Evolutionary conservation across 2,797 vertebrate genomes (phyloP).

Genomic region (Poecilia picta): DNA sequence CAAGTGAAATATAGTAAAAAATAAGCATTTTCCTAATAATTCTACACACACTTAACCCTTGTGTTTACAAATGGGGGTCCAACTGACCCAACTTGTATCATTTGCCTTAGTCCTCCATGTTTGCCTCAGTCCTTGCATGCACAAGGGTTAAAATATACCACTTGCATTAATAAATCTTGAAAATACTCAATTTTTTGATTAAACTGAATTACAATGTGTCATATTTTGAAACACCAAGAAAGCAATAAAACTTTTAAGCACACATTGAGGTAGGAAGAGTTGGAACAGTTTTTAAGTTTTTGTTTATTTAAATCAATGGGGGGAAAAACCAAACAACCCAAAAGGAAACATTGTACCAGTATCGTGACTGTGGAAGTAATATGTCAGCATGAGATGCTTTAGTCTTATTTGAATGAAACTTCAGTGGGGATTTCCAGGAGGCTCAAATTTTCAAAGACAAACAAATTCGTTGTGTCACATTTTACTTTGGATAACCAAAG

Average conservation of each 20-base stretch:
- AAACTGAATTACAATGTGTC: neutral
- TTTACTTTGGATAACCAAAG: neutral
- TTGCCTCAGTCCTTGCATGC: no score
- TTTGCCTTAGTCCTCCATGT: no score
- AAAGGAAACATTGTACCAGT: neutral
- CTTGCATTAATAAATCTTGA: neutral
- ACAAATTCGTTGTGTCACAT: neutral
- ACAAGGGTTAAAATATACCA: neutral
- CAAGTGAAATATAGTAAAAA: no score
- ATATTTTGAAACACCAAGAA: neutral
- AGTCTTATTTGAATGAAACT: neutral
- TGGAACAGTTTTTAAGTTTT: neutral
- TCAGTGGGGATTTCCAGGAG: constrained; percentile 14
- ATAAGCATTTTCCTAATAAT: no score
- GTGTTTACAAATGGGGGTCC: no score
- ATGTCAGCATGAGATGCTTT: neutral
- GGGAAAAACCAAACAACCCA: neutral
- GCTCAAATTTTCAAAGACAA: neutral
- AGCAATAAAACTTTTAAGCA: neutral
- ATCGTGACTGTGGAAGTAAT: neutral
- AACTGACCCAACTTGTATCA: no score
- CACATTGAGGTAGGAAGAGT: neutral
- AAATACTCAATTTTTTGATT: neutral
- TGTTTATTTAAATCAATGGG: neutral
- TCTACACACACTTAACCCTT: no score